Evolutionary conservation across 92 coral and sea anemone genomes (phyloP), one percentile per base, ranked within the genome.

Genomic region (Porites lobata): DNA sequence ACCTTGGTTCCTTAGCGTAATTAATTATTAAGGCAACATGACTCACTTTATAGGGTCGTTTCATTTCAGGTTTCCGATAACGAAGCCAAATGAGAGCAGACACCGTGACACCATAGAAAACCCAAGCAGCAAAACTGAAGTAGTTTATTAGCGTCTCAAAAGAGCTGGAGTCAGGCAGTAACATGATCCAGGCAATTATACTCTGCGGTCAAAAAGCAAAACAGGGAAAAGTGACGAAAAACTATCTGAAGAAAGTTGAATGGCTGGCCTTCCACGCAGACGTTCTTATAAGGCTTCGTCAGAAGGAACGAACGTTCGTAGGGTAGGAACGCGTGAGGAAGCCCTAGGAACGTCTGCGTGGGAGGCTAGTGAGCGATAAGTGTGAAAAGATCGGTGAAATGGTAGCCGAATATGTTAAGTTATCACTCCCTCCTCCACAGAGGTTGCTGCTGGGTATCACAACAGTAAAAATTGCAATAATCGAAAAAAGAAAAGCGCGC

Each of bases 51-150:
- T 88, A 95, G 26, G 99, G 99, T 78, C 99, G 91, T 50, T 90
- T 79, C 83, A 83, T 52, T 57, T 95, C 89, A 15, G 92, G 94
- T 74, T 88, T 86, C 79, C 82, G 87, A 77, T 72, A 93, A 20
- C 99, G 96, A 67, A 96, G 93, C 94, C 95, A 95, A 63, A 96
- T 58, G 43, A 96, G 87, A 9, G 96, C 93, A 50, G 89, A 26
- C 15, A 96, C 90, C 2, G 99, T 96, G 38, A 90, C 72, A 22
- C 98, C 99, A 72, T 96, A 96, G 81, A 95, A 95, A 32, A 94
- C 86, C 99, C 99, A 96, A 22, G 99, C 96, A 9, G 98, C 99
- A 65, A 96, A 96, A 81, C 96, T 96, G 93, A 96, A 96, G 85
- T 95, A 96, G 74, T 95, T 96, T 79, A 96, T 88, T 47, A 96